Evolutionary conservation across 1,140 invertebrate species (phyloP), one percentile per base, ranked within the genome.

Genomic region (Subanguina moxae): DNA sequence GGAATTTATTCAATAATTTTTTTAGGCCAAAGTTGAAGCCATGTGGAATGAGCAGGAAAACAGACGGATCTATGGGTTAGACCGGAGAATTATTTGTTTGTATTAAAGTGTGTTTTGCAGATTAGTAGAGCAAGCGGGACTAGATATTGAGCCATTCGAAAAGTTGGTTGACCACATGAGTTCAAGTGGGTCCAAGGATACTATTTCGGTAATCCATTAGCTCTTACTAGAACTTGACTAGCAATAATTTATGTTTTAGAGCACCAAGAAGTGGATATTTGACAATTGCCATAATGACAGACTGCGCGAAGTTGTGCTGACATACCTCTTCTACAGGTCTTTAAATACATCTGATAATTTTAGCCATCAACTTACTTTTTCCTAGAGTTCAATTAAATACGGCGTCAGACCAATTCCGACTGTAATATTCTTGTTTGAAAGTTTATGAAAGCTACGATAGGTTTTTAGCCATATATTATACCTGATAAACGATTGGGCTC

Each of bases 401-500:
- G 21, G 48, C 78, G 11, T 71, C 19, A 28, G 77, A 79, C 38
- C 23, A 46, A 15, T 68, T 78, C 11, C 70, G 78, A 43, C 78
- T 78, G 1, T 38, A 38, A 38, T 38, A 38, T 38, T 38, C 32
- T 38, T 38, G 32, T 38, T 38, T 11, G 32, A 11, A 11, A 38
- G 11, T 11, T 5, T 38, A 5, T 38, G 3, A 38, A 38, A 38
- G 11, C 11, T 38, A 11, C 32, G 11, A 38, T 38, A 38, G 11
- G 11, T 11, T 38, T 38, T 38, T 11, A 38, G 32, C 11, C 79
- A 78, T 38, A 67, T 78, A 46, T 65, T 78, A 15, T 78, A 78
- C 52, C 59, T 78, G 17, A 73, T 78, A 48, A 80, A 78, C 61
- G 77, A 78, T 58, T 78, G 77, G 77, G 77, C 78, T 25, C 68